These are phyloP conservation scores for Acanthurus lineatus DNA, from an alignment of 2,797 vertebrate genomes.

Conservation along the genomic window DNA sequence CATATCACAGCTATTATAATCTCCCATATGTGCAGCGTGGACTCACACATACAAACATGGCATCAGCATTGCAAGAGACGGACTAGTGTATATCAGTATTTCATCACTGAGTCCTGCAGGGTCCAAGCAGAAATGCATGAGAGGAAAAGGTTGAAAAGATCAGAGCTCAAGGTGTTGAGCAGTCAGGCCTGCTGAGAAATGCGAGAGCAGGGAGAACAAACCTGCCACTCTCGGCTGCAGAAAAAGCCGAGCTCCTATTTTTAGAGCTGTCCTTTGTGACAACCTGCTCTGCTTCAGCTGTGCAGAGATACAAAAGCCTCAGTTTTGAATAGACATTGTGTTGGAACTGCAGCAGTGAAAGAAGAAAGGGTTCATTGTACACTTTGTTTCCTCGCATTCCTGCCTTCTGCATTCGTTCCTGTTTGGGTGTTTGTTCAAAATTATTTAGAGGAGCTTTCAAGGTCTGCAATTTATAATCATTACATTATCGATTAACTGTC, in stretches of 20 bases:
- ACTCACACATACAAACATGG: neutral
- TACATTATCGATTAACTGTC: neutral
- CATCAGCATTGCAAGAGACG: neutral
- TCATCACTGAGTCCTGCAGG: slow-evolving; percentile 8
- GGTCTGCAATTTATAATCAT: neutral
- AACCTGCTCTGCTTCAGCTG: slow-evolving; percentile 79
- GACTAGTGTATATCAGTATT: neutral
- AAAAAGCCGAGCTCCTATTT: slow-evolving; percentile 82
- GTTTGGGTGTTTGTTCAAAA: slow-evolving; percentile 11
- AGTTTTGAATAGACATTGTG: slow-evolving; percentile 60
- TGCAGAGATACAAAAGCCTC: slow-evolving; percentile 67
- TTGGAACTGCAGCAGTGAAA: slow-evolving; percentile 32
- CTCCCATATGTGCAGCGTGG: neutral
- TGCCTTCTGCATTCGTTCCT: slow-evolving; percentile 22
- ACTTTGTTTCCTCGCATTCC: neutral
- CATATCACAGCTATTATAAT: neutral
- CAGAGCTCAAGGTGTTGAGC: slow-evolving; percentile 58
- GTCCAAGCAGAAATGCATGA: slow-evolving; percentile 32
- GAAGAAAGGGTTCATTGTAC: slow-evolving; percentile 39
- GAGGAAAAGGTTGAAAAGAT: slow-evolving; percentile 52
- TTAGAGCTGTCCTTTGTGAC: slow-evolving; percentile 85
- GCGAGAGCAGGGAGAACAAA: slow-evolving; percentile 63
- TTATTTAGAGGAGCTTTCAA: neutral
- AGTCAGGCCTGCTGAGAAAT: slow-evolving; percentile 59
- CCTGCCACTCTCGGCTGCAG: slow-evolving; percentile 79